Evolutionary conservation across 2,888 invertebrate species (phyloP), one percentile per base, ranked within the genome.

Genomic region (Trichopria drosophilae): DNA sequence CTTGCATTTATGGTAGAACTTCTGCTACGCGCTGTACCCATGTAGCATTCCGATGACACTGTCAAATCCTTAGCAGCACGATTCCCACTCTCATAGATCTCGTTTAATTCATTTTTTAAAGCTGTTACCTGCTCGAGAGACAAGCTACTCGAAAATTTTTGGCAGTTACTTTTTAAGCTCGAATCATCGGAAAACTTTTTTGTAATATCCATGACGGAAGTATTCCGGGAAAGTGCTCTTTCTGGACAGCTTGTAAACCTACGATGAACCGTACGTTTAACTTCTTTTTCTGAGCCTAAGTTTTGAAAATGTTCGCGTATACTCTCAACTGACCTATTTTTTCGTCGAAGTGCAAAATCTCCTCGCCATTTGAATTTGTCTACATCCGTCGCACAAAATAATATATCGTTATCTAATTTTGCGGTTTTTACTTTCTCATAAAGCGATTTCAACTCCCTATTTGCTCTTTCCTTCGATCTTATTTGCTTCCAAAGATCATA

Each of bases 241-340:
- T n/a, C n/a, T n/a, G n/a, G n/a, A n/a, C n/a, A n/a, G n/a, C n/a
- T n/a, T n/a, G n/a, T n/a, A n/a, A n/a, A n/a, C n/a, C n/a, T n/a
- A n/a, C n/a, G n/a, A n/a, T n/a, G n/a, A n/a, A n/a, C n/a, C n/a
- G n/a, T n/a, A n/a, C n/a, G n/a, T n/a, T n/a, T n/a, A n/a, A n/a
- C n/a, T n/a, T n/a, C n/a, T n/a, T n/a, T n/a, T n/a, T n/a, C 80
- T 10, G 79, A 77, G 39, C 82, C 78, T 49, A 85, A 76, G 66
- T 82, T 84, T 66, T 84, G 84, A 64, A 90, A 90, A 64, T 86
- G 84, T 55, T 87, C 86, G 63, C 86, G 84, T 7, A 94, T 81
- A 74, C 94, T 89, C 72, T 90, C 90, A 0, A 94, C 90, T 0
- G 93, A 93, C 68, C 89, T 88, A 71, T 93, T 90, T 71, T 90